Percentiles rank a stretch among this genome's conserved stretches.
Evolutionary conservation across 2,797 vertebrate genomes (phyloP).

Genomic region (Schizothorax lantsangensis): DNA sequence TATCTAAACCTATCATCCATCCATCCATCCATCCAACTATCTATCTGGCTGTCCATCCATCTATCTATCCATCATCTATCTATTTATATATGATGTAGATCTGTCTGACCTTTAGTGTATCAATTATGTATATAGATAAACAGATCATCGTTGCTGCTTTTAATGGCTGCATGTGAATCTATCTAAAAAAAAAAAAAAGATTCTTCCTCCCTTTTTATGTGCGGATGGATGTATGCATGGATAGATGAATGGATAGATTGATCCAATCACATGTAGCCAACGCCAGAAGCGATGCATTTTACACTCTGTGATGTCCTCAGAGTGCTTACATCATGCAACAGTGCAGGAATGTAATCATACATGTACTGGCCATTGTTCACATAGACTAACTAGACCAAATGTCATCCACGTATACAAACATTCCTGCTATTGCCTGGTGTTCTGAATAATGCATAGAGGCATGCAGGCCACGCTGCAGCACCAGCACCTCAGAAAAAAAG

Average conservation of each 20-base stretch:
- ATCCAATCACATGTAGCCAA: slow-evolving; percentile 7
- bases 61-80: neutral
- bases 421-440: slow-evolving; percentile 15
- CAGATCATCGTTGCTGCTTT: neutral
- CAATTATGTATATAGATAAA: neutral
- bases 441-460: slow-evolving; percentile 39
- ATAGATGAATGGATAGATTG: neutral
- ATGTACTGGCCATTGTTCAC: neutral
- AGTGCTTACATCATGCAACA: slow-evolving; percentile 9
- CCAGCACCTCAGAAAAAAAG: slow-evolving; percentile 22
- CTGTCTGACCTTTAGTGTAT: neutral
- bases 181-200: neutral
- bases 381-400: slow-evolving; percentile 1
- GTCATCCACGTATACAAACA: slow-evolving; percentile 6
- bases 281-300: neutral
- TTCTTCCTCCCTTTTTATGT: neutral
- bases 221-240: neutral
- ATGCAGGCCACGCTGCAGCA: slow-evolving; percentile 27
- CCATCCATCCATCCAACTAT: neutral
- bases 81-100: neutral
- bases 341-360: neutral
- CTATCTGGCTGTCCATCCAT: neutral
- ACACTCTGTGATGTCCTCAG: slow-evolving; percentile 19
- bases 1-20: neutral
- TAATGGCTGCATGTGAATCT: neutral